These are phyloP conservation scores for Pipistrellus pygmaeus DNA, from an alignment of 2,797 vertebrate species.

Conservation along the genomic window DNA sequence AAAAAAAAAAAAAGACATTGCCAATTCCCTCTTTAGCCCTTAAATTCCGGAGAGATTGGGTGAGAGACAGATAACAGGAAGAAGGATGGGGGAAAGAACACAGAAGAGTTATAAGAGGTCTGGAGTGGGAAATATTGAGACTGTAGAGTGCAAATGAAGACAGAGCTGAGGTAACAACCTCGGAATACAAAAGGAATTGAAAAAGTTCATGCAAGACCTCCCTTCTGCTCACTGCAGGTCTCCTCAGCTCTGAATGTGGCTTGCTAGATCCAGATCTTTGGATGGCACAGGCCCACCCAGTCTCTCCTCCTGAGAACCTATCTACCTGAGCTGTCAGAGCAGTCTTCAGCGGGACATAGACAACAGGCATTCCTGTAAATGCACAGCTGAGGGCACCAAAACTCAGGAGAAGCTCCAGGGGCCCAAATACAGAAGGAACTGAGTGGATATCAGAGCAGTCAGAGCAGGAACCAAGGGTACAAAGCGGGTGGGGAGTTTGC, in stretches of 20 bases:
- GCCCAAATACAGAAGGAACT: not conserved
- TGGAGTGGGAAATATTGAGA: not conserved
- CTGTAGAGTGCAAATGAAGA: not conserved
- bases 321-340: not conserved
- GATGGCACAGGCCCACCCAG: not conserved
- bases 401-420: not conserved
- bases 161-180: not conserved
- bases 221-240: not conserved
- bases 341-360: not conserved
- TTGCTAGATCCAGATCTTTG: not conserved
- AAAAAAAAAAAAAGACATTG: not conserved
- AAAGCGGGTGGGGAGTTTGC: not conserved
- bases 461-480: not conserved
- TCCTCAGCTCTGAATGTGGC: not conserved
- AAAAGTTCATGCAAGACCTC: not conserved
- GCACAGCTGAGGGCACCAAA: not conserved
- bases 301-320: not conserved
- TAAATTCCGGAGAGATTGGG: not conserved
- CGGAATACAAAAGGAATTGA: not conserved
- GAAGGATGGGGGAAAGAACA: not conserved
- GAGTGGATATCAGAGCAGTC: not conserved
- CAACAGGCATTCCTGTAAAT: slow-evolving; percentile 3
- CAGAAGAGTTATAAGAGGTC: not conserved
- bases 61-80: not conserved
- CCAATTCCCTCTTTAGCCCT: not conserved